phyloP scores from a whole-genome alignment of 2,797 vertebrate species.

The Leptodactylus fallax region DNA sequence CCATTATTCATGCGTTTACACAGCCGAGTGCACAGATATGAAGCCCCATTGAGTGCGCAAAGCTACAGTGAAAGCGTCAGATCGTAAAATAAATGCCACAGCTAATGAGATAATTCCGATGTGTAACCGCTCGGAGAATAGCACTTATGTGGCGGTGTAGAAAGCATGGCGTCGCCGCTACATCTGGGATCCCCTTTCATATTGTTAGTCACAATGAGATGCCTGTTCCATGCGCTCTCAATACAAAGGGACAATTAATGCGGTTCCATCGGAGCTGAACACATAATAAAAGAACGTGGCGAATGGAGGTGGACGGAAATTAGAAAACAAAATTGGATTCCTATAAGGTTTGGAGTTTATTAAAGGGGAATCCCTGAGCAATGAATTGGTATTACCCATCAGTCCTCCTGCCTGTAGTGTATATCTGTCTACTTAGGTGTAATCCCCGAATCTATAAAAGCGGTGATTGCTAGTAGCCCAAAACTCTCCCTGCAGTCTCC shows the following conservation, averaged over 20 bases:
- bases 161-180: neutral
- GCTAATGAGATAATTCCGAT: constrained; percentile 39
- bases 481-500: too few relatives aligned
- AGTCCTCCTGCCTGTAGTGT: neutral
- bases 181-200: constrained; percentile 14
- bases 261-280: neutral
- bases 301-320: neutral
- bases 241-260: constrained; percentile 23
- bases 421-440: neutral
- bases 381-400: neutral
- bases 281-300: neutral
- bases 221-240: neutral
- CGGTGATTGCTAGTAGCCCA: too few relatives aligned
- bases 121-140: constrained; percentile 13
- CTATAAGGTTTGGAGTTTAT: neutral
- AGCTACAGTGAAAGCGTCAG: constrained; percentile 13
- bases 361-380: neutral
- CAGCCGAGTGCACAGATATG: neutral
- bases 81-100: neutral
- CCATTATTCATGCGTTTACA: neutral
- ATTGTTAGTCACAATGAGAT: constrained; percentile 11
- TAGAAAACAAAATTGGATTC: neutral
- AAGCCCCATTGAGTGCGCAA: constrained; percentile 9
- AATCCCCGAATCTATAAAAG: too few relatives aligned
- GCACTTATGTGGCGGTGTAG: neutral